A percentile compares a stretch with the other conserved stretches of the same genome.
Conservation (phyloP, 2,797 vertebrate species). For the Enteromius unitaeniatus region DNA sequence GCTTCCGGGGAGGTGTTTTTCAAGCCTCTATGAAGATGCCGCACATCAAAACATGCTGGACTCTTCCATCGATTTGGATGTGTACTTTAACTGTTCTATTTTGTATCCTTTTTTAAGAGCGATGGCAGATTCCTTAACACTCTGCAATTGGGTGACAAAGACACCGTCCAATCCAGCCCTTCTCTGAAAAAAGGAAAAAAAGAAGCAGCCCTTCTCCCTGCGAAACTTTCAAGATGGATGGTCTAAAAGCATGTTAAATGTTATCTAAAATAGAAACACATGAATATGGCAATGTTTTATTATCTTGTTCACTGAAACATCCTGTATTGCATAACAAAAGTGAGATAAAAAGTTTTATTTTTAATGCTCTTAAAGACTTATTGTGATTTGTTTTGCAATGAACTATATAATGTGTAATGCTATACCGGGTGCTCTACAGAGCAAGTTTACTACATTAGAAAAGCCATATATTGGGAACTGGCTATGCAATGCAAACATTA, state of each 20-base stretch:
- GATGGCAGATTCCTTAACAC: neutral
- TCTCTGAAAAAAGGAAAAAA: neutral
- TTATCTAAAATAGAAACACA: neutral
- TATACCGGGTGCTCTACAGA: neutral
- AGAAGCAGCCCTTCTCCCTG: too few relatives aligned
- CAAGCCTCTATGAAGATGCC: neutral
- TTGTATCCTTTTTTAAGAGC: neutral
- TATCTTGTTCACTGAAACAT: neutral
- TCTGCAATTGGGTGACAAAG: neutral
- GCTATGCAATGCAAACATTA: neutral
- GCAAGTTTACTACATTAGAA: neutral
- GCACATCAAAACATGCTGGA: neutral
- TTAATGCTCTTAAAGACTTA: neutral
- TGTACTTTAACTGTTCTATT: neutral
- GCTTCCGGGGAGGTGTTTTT: neutral
- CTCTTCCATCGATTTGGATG: neutral
- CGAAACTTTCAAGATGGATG: neutral
- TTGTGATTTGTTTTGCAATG: neutral
- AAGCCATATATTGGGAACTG: neutral
- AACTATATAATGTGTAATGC: neutral
- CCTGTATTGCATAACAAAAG: neutral
- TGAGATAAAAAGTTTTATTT: neutral
- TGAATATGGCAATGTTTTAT: neutral
- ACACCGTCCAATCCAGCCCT: neutral
- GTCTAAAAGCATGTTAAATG: neutral